These are phyloP conservation scores for Cheilosia scutellata DNA, from an alignment of 2,888 invertebrate species.

Conservation along the genomic window DNA sequence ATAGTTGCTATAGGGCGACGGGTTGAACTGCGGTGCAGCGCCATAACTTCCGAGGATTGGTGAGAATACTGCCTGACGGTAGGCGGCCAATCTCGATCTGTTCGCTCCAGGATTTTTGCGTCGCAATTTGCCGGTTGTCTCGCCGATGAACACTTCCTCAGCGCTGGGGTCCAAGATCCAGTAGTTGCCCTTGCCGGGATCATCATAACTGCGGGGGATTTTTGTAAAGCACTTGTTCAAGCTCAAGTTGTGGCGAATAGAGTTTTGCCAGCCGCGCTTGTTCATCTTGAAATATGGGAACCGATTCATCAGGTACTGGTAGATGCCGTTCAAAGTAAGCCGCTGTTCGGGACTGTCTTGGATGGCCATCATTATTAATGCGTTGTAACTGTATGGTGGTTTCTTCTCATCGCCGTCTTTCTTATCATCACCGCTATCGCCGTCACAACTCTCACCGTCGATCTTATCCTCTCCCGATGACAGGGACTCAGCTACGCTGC, in stretches of 20 bases:
- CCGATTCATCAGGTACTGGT: conserved; percentile 98
- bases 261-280: conserved; percentile 99
- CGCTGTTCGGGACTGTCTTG: conserved; percentile 96
- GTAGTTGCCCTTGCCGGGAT: conserved; percentile 99
- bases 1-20: conserved; percentile 75
- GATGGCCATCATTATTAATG: conserved; percentile 99
- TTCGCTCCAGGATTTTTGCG: conserved; percentile 96
- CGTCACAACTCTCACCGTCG: conserved; percentile 77
- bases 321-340: conserved; percentile 97
- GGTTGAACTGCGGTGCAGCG: conserved; percentile 55
- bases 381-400: conserved; percentile 99
- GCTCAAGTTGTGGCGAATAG: conserved; percentile 98
- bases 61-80: conserved; percentile 87
- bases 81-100: conserved; percentile 94
- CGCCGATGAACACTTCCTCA: conserved; percentile 99
- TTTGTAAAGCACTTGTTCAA: conserved; percentile 99
- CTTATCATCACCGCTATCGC: conserved; percentile 77
- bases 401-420: conserved; percentile 88
- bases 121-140: conserved; percentile 97
- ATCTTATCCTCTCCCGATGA: conserved; percentile 79
- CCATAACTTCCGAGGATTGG: conserved; percentile 79
- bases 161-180: conserved; percentile 99
- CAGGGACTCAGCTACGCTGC: conserved; percentile 81
- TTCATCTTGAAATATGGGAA: conserved; percentile 99
- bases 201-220: conserved; percentile 98